Evolutionary conservation across 2,113 vertebrate genomes (phyloP).

Genomic region (Erythrocercus mccallii): DNA sequence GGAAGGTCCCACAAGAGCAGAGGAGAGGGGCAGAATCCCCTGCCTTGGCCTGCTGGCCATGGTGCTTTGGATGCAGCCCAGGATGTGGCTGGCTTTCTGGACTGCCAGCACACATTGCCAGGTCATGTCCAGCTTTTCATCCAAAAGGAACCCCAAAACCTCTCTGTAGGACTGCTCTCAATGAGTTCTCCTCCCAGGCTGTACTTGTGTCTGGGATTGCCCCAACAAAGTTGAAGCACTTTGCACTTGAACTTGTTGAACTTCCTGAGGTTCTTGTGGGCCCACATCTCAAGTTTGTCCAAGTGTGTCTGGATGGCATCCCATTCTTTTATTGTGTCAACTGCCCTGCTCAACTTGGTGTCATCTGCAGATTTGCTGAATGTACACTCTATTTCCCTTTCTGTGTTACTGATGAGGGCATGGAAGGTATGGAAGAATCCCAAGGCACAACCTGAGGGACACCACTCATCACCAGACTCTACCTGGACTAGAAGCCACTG

Average conservation of each 20-base stretch:
- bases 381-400: neutral
- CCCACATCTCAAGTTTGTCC: neutral
- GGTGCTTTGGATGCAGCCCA: neutral
- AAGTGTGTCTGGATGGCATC: neutral
- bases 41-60: neutral
- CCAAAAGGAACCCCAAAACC: neutral
- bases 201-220: neutral
- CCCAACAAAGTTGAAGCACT: neutral
- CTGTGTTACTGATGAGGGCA: neutral
- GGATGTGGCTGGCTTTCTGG: neutral
- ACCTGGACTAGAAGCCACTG: neutral
- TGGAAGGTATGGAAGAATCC: neutral
- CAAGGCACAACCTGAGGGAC: neutral
- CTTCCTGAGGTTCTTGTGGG: neutral
- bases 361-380: neutral
- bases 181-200: neutral
- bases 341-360: neutral
- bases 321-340: neutral
- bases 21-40: neutral
- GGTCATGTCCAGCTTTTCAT: neutral
- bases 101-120: neutral
- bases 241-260: neutral
- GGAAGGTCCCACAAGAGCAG: neutral
- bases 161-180: neutral
- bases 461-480: neutral